Evolutionary conservation across 2,888 invertebrate genomes (phyloP).

Genomic region (Empis stercorea): DNA sequence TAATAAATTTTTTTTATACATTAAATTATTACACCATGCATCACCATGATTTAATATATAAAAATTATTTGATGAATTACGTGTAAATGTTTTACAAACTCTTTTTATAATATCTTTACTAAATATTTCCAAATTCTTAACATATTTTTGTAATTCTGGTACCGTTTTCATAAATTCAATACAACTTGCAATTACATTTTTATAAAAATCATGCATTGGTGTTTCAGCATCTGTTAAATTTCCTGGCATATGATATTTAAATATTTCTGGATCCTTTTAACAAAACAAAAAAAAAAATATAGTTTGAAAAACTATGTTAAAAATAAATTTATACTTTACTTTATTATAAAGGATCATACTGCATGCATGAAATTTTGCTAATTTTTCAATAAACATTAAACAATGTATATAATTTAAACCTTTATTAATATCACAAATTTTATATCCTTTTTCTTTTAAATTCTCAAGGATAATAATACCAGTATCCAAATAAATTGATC

Average conservation of each 20-base stretch:
- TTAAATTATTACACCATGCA: constrained; percentile 38
- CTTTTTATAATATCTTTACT: constrained; percentile 19
- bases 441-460: constrained; percentile 38
- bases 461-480: constrained; percentile 38
- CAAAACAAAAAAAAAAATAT: background rate
- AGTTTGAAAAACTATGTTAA: background rate
- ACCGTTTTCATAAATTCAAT: constrained; percentile 19
- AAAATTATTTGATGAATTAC: constrained; percentile 21
- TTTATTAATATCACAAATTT: constrained; percentile 36
- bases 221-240: constrained; percentile 20
- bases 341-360: constrained; percentile 39
- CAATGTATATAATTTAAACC: constrained; percentile 40
- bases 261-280: constrained; percentile 19
- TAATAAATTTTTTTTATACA: constrained; percentile 30
- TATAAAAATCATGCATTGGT: constrained; percentile 21
- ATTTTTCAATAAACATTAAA: constrained; percentile 35
- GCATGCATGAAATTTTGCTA: constrained; percentile 42
- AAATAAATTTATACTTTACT: constrained; percentile 24
- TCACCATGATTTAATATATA: constrained; percentile 40
- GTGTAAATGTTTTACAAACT: constrained; percentile 21
- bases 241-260: constrained; percentile 19
- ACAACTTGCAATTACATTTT: constrained; percentile 17
- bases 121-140: constrained; percentile 17
- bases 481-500: constrained; percentile 21
- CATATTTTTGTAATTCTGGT: constrained; percentile 17